Evolutionary conservation across 2,888 invertebrate species (phyloP), one percentile per base, ranked within the genome.

Genomic region (Hypomecis punctinalis): DNA sequence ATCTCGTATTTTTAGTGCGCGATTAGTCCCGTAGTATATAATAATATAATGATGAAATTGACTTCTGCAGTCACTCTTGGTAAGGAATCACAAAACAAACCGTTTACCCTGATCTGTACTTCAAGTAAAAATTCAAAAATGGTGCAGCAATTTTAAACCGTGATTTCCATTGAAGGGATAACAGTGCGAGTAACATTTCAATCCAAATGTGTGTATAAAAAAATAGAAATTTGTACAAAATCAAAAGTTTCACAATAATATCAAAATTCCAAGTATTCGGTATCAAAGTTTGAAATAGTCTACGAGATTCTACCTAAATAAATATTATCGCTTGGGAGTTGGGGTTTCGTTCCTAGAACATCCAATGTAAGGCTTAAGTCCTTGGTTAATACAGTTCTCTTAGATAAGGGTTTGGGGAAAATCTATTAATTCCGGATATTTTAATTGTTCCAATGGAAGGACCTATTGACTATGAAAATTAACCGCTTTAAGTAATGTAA

Each of bases 111-210:
- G 90, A 76, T 82, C 51, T 82, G 37, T 51, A 72, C 77, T 73
- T 81, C 77, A 81, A 79, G 80, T 86, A 88, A 88, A 88, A 63
- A 80, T 83, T 88, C 82, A 63, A 89, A 90, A 90, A 89, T 59
- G 66, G 68, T 68, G 67, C 53, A 69, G 58, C 61, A 63, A 54
- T 69, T 61, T 61, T 64, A 69, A 71, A 76, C 73, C 68, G 67
- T 70, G 63, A 57, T 69, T 42, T 65, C 65, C 56, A 69, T 69
- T 69, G 46, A 63, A 64, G 71, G 69, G 73, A 69, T 73, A 76
- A 66, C 61, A 63, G 76, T 73, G 73, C 69, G 68, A 71, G 66
- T 66, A 63, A 53, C 55, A 49, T 8, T 57, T 67, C 62, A 67
- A 55, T 76, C 69, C 68, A 77, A 80, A 79, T 73, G 68, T 64